Evolutionary conservation across 2,888 invertebrate species (phyloP), one percentile per base, ranked within the genome.

Genomic region (Stenotaenia linearis): DNA sequence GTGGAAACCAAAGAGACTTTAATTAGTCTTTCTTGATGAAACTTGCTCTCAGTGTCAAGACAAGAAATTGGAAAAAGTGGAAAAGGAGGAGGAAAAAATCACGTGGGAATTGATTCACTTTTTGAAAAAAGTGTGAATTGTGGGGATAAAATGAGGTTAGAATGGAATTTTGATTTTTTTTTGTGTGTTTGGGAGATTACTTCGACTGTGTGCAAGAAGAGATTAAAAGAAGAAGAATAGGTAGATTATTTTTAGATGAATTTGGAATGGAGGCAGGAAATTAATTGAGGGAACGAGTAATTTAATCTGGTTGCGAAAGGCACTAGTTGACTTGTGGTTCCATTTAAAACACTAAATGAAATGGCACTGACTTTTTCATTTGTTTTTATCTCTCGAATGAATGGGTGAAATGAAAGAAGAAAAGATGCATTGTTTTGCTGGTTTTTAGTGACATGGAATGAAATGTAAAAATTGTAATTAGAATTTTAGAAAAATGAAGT

Each of bases 191-290:
- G 4, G 18, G 21, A 7, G 56, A 40, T 56, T 56, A 56, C 21
- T 56, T 45, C 9, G 3, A n/a, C 7, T 21, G 21, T 23, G 23
- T 56, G 56, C 23, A 7, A 5, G 21, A 56, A 23, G 56, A 56
- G 56, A 56, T 56, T 56, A 56, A 21, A 56, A 21, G 21, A 56
- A 56, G 56, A 56, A 56, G 56, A 56, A 56, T 56, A 56, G 56
- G 56, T 56, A 56, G 56, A 56, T 56, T 56, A 56, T 56, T 56
- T 56, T 56, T 56, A 56, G 56, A 56, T 56, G 56, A 56, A 56
- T 56, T 56, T 18, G 21, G 21, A 21, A 23, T 56, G 56, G 23
- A 56, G 56, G 56, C 56, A 56, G 56, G 56, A 56, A 56, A 56
- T 56, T 56, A 56, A 56, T 56, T 56, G 56, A 56, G 56, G 56